Evolutionary conservation across 2,797 vertebrate species (phyloP).

Genomic region (Phaenicophaeus curvirostris): DNA sequence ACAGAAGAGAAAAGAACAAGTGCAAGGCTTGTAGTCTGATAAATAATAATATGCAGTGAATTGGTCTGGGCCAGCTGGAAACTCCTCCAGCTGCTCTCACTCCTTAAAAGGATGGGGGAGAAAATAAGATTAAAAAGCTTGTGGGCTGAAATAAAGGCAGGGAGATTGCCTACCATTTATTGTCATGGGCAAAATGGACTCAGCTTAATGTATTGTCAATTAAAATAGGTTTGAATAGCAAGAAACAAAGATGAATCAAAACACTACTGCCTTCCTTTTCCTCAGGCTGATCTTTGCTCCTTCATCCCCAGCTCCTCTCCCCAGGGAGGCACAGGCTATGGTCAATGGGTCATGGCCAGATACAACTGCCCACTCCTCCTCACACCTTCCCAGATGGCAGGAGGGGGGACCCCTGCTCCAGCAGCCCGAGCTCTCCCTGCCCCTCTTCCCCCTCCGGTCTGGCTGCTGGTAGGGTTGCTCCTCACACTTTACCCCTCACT

Average conservation of each 20-base stretch:
- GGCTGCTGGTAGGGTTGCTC: background rate
- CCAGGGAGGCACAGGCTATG: background rate
- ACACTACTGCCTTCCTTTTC: background rate
- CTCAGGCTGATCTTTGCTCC: background rate
- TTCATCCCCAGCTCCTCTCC: background rate
- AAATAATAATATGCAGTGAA: background rate
- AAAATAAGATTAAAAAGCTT: background rate
- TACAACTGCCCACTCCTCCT: too few relatives aligned
- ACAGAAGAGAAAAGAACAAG: background rate
- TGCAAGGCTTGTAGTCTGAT: background rate
- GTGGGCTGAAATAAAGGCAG: background rate
- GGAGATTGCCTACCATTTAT: background rate
- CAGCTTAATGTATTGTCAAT: rapidly evolving
- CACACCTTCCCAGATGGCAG: rapidly evolving
- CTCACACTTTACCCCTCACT: rapidly evolving
- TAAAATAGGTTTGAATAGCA: background rate
- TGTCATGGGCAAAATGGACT: background rate
- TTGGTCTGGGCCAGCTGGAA: background rate
- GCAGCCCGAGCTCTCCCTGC: rapidly evolving
- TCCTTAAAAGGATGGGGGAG: background rate
- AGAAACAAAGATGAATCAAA: background rate
- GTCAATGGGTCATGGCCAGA: background rate
- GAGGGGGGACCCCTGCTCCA: background rate
- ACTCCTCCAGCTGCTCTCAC: background rate
- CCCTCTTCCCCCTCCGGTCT: background rate